phyloP scores from a whole-genome alignment of 2,113 vertebrate genomes.

The Martes martes region DNA sequence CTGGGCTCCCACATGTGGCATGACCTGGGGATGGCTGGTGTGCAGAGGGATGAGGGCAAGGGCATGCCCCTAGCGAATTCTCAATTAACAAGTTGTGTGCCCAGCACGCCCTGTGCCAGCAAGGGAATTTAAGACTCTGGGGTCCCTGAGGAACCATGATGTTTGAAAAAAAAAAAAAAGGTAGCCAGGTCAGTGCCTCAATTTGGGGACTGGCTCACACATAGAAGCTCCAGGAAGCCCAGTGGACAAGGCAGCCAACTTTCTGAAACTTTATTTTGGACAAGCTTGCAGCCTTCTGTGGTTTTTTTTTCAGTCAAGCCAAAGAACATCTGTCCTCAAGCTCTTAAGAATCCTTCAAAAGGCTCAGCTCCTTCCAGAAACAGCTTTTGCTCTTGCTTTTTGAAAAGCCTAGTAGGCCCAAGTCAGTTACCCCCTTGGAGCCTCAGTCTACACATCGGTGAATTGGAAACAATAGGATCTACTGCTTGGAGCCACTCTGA shows the following conservation, averaged over 20 bases:
- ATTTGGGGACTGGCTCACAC: not conserved
- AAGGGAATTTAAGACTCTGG: not conserved
- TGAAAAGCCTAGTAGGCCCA: not conserved
- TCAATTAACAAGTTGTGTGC: conserved; percentile 23
- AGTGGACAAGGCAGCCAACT: not conserved
- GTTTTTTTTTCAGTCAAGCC: not conserved
- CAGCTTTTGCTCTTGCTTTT: not conserved
- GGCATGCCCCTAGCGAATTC: not conserved
- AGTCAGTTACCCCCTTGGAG: not conserved
- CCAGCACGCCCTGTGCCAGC: not conserved
- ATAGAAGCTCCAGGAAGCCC: not conserved
- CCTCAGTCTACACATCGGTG: not conserved
- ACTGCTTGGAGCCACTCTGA: not conserved
- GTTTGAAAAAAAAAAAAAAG: not conserved
- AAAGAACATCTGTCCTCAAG: not conserved
- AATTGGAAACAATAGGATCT: not conserved
- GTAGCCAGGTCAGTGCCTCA: not conserved
- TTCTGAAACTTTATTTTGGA: not conserved
- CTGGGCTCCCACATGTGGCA: not conserved
- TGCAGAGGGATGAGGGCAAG: not conserved
- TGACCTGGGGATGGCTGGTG: not conserved
- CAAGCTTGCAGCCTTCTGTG: not conserved
- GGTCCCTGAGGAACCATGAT: not conserved
- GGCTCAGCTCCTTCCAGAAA: not conserved
- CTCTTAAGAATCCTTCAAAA: not conserved